Evolutionary conservation across 2,888 invertebrate genomes (phyloP), one percentile per base, ranked within the genome.

Genomic region (Drosophila cognata): DNA sequence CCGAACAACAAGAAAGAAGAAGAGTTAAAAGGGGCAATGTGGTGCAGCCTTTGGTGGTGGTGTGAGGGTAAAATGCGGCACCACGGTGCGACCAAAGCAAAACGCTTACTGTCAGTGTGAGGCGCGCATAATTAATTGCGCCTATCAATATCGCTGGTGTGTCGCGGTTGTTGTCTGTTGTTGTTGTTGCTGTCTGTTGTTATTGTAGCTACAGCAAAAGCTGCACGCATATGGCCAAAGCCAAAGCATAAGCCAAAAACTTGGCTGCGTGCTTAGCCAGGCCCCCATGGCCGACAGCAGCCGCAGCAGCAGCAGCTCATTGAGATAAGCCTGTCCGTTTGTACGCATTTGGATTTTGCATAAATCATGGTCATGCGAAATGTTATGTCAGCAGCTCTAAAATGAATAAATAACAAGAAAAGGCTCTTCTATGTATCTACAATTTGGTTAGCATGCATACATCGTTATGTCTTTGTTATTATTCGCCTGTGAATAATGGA

Each of bases 81-180:
- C 41, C 58, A 74, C 79, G 68, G 59, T 68, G 72, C 67, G 67
- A 77, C 63, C 81, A 89, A 89, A 90, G 87, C 85, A 89, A 90
- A 88, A 88, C 91, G 87, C 87, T 88, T 88, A 88, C 81, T 90
- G 87, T 89, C 87, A 90, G 72, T 88, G 79, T 75, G 91, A 89
- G 79, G 81, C 86, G 90, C 81, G 90, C 88, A 88, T 90, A 88
- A 88, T 88, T 90, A 88, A 88, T 88, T 90, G 88, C 89, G 81
- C 89, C 88, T 90, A 88, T 88, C 88, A 88, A 90, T 88, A 90
- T 89, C 85, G 82, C 72, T 71, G 79, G 69, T 67, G 63, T 71
- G 70, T 77, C 68, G 66, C 65, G 48, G 63, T 67, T 51, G 72
- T 52, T 60, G 55, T 38, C 43, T 38, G 38, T 38, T 38, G 38